A percentile compares a stretch with the other conserved stretches of the same genome.
phyloP scores from a whole-genome alignment of 2,113 vertebrate genomes.

The Phylloscopus trochiloides region DNA sequence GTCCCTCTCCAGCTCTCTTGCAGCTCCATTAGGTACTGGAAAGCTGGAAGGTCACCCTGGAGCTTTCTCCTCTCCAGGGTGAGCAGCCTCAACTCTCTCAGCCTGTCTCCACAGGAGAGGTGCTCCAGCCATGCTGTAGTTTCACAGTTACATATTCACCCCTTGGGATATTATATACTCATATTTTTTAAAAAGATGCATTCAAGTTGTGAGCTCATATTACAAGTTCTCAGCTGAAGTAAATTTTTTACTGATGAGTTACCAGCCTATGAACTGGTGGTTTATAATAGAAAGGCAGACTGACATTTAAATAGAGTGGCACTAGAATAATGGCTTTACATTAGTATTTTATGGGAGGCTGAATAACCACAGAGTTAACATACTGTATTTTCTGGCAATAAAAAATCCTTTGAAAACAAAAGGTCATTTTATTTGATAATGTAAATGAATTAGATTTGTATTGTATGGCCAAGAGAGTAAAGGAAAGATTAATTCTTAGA shows the following conservation, averaged over 20 bases:
- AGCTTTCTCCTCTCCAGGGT: background rate
- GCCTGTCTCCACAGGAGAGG: background rate
- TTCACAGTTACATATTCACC: background rate
- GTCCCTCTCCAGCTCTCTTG: background rate
- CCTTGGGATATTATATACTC: background rate
- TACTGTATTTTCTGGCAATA: slow-evolving; percentile 46
- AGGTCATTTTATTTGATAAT: slow-evolving; percentile 57
- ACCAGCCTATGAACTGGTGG: slow-evolving; percentile 27
- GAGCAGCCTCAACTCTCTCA: background rate
- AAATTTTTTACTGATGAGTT: slow-evolving; percentile 33
- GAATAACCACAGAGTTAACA: slow-evolving; percentile 46
- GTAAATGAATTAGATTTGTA: slow-evolving; percentile 41
- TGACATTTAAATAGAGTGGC: slow-evolving; percentile 57
- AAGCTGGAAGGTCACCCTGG: background rate
- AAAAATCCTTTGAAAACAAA: slow-evolving; percentile 61
- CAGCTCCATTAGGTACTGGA: background rate
- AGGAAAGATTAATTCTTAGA: slow-evolving; percentile 4
- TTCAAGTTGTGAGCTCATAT: background rate
- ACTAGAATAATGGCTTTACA: slow-evolving; percentile 30
- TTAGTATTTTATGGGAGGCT: slow-evolving; percentile 46
- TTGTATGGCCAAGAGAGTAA: background rate
- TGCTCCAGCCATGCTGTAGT: background rate
- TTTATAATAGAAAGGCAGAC: slow-evolving; percentile 48
- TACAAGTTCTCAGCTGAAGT: background rate
- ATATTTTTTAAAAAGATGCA: background rate